Evolutionary conservation across 2,113 vertebrate genomes (phyloP).

Genomic region (Melanerpes formicivorus): DNA sequence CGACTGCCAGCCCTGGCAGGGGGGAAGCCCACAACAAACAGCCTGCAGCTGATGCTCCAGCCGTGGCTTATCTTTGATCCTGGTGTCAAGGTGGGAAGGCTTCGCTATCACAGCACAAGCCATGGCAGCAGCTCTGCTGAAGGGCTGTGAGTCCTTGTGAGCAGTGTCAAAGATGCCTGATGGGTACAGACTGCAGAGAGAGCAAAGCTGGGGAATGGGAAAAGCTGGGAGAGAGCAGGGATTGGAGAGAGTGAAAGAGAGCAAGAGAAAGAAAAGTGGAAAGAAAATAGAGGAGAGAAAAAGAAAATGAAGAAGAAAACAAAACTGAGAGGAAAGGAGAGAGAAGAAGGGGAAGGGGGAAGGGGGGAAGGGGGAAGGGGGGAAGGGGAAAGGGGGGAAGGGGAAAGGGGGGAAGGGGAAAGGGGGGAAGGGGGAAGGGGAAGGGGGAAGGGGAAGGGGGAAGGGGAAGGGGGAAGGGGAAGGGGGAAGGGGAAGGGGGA

Average conservation of each 20-base stretch:
- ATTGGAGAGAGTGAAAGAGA: neutral
- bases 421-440: too few species aligned
- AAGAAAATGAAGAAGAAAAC: too few species aligned
- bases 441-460: too few species aligned
- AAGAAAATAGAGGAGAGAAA: too few species aligned
- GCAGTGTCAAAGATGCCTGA: neutral
- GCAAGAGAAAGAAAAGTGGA: neutral
- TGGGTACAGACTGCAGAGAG: neutral
- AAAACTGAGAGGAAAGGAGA: too few species aligned
- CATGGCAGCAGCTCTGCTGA: fast-evolving
- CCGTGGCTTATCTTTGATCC: fast-evolving
- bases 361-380: too few species aligned
- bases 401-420: too few species aligned
- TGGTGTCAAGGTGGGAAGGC: neutral
- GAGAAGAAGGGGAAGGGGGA: too few species aligned
- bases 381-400: too few species aligned
- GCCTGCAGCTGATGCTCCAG: neutral
- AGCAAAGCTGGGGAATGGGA: neutral
- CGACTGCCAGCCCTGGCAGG: fast-evolving
- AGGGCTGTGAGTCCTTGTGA: neutral
- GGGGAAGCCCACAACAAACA: neutral
- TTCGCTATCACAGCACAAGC: neutral
- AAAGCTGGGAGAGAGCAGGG: neutral
- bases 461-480: too few species aligned
- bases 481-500: too few species aligned